These are phyloP conservation scores for Eilema depressum DNA, from an alignment of 2,888 invertebrate genomes.

Conservation along the genomic window DNA sequence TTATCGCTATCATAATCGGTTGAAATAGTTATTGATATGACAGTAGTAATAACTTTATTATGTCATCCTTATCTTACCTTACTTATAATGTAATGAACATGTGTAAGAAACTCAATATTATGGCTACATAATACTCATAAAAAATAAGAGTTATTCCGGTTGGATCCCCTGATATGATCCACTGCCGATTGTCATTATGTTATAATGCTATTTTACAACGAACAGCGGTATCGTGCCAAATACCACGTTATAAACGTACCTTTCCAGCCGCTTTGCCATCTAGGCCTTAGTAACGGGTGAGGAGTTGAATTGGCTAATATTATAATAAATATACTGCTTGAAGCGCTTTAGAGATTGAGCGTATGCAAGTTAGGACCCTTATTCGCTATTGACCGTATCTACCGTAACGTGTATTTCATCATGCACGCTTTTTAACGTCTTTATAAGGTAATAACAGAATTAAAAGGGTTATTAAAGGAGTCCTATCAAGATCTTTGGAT, in stretches of 20 bases:
- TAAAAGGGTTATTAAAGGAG: no score
- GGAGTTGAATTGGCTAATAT: slow-evolving; percentile 61
- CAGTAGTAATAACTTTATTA: neutral
- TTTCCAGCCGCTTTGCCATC: slow-evolving; percentile 75
- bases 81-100: slow-evolving; percentile 24
- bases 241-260: slow-evolving; percentile 65
- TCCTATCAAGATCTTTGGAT: neutral
- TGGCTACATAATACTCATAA: slow-evolving; percentile 64
- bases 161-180: no score
- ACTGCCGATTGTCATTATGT: no score
- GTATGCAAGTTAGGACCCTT: slow-evolving; percentile 12
- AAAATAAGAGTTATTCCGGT: no score
- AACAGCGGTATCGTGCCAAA: slow-evolving; percentile 64
- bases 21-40: no score
- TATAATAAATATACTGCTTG: slow-evolving; percentile 42
- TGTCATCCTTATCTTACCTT: neutral
- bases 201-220: slow-evolving; percentile 60
- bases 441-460: neutral
- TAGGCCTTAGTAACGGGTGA: slow-evolving; percentile 72
- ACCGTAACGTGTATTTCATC: neutral
- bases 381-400: neutral
- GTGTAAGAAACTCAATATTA: slow-evolving; percentile 53
- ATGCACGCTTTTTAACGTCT: neutral
- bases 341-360: slow-evolving; percentile 30
- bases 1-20: no score